phyloP scores from a whole-genome alignment of 2,888 invertebrate species.

The Drosophila acutilabella region DNA sequence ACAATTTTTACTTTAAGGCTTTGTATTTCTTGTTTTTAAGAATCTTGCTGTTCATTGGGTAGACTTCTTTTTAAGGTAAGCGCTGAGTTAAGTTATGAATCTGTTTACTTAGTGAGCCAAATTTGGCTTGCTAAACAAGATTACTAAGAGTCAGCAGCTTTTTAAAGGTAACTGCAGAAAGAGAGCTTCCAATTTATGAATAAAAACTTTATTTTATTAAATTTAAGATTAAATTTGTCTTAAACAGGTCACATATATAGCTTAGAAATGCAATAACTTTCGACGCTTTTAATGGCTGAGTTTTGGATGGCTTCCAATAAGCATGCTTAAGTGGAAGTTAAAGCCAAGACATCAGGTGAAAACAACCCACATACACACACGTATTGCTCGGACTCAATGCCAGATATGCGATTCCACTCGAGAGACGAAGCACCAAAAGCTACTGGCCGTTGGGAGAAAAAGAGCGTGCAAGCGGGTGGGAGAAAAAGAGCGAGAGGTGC shows the following conservation, averaged over 20 bases:
- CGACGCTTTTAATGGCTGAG: slow-evolving; percentile 6
- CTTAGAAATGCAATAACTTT: background rate
- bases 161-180: background rate
- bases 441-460: slow-evolving; percentile 23
- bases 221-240: no score
- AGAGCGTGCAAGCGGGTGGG: background rate
- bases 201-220: background rate
- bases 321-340: slow-evolving; percentile 12
- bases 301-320: background rate
- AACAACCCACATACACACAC: slow-evolving; percentile 41
- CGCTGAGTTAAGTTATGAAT: no score
- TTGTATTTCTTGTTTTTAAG: background rate
- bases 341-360: slow-evolving; percentile 68
- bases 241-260: no score
- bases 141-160: background rate
- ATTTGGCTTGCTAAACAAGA: slow-evolving; percentile 4
- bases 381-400: slow-evolving; percentile 1
- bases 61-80: no score
- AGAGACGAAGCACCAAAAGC: slow-evolving; percentile 36
- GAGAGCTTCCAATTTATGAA: background rate
- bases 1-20: background rate
- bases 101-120: background rate
- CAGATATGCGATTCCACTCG: slow-evolving; percentile 59
- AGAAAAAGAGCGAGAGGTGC: slow-evolving; percentile 27
- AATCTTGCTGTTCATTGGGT: no score